Evolutionary conservation across 2,797 vertebrate genomes (phyloP).

Genomic region (Enteromius fasciolatus): DNA sequence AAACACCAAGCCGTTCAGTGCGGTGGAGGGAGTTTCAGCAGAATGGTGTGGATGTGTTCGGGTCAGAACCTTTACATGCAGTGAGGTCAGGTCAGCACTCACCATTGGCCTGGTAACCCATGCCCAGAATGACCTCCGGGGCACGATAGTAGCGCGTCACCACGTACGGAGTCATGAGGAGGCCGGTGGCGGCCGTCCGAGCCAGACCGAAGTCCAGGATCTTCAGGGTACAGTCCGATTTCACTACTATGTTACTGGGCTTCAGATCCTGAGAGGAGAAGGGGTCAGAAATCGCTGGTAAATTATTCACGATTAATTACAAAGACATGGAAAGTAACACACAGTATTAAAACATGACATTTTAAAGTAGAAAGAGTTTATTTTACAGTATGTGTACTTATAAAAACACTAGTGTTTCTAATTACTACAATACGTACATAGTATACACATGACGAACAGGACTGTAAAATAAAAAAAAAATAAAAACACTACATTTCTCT

Average conservation of each 20-base stretch:
- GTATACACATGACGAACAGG: too few relatives aligned
- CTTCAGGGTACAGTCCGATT: conserved; percentile 98
- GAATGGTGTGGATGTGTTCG: conserved; percentile 59
- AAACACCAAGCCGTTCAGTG: conserved; percentile 59
- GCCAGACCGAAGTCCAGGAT: conserved; percentile 98
- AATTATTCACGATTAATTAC: neutral
- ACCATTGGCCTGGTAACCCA: conserved; percentile 99
- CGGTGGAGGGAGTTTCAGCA: conserved; percentile 54
- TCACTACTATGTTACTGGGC: conserved; percentile 98
- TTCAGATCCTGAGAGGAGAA: conserved; percentile 87
- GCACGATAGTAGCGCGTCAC: conserved; percentile 98
- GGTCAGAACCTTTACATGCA: conserved; percentile 27
- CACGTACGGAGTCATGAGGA: conserved; percentile 98
- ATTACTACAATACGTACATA: too few relatives aligned
- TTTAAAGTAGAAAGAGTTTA: neutral
- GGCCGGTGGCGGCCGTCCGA: conserved; percentile 94
- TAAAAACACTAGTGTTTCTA: too few relatives aligned
- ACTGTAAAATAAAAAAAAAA: too few relatives aligned
- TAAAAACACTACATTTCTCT: too few relatives aligned
- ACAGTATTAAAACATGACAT: neutral
- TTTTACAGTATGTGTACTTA: too few relatives aligned
- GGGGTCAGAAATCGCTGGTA: neutral
- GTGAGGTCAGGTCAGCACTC: conserved; percentile 68
- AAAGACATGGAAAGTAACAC: neutral
- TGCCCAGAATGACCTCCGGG: conserved; percentile 96